Evolutionary conservation across 2,797 vertebrate species (phyloP).

Genomic region (Gobionotothen gibberifrons): DNA sequence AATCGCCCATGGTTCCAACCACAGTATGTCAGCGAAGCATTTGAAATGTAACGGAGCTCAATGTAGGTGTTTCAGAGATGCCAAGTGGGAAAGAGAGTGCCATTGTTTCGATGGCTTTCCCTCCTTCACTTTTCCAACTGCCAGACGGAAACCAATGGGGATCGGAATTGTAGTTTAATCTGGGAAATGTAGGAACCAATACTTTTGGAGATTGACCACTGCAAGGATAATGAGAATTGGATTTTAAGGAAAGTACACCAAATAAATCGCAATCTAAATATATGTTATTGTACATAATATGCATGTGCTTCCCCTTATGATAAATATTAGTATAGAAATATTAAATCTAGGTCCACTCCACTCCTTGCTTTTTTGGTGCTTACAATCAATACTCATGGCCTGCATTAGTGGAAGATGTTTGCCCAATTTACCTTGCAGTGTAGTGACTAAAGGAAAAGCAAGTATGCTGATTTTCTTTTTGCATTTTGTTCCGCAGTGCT

Average conservation of each 20-base stretch:
- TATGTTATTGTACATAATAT: too few species aligned
- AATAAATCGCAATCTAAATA: too few species aligned
- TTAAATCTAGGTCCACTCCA: too few species aligned
- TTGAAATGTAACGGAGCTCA: constrained; percentile 27
- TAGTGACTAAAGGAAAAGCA: background rate
- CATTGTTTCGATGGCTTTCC: constrained; percentile 22
- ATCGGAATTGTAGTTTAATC: background rate
- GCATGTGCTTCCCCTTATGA: too few species aligned
- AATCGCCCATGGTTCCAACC: constrained; percentile 14
- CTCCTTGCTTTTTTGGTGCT: background rate
- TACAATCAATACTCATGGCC: background rate
- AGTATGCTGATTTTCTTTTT: background rate
- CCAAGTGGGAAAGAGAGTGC: constrained; percentile 13
- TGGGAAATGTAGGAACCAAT: background rate
- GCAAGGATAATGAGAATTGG: too few species aligned
- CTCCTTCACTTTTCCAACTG: constrained; percentile 3
- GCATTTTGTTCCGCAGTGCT: background rate
- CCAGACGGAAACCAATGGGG: background rate
- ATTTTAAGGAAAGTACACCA: too few species aligned
- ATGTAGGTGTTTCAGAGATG: constrained; percentile 47
- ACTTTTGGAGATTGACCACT: background rate
- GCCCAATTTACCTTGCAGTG: too few species aligned
- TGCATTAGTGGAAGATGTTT: background rate
- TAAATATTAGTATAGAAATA: too few species aligned
- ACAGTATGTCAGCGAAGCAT: constrained; percentile 26